Evolutionary conservation across 2,888 invertebrate species (phyloP).

Genomic region (Clitarchus hookeri): DNA sequence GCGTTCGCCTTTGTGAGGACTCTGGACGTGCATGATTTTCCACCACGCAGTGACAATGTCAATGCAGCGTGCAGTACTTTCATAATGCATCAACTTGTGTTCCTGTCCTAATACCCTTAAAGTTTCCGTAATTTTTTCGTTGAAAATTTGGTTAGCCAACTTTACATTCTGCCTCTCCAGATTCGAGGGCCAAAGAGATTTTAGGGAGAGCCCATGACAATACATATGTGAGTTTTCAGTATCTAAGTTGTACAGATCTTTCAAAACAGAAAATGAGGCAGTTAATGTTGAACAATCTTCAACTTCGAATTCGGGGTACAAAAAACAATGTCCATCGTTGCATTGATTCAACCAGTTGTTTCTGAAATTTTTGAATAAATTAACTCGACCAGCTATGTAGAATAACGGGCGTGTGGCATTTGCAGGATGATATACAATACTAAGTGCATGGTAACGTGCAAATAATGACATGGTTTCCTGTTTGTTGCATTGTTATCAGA

Average conservation of each 20-base stretch:
- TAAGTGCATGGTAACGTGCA: neutral
- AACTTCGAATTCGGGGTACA: neutral
- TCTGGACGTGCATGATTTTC: neutral
- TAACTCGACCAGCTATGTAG: neutral
- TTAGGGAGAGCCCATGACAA: neutral
- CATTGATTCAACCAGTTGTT: slow-evolving; percentile 8
- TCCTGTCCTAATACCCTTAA: neutral
- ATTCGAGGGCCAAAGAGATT: neutral
- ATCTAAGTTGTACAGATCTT: neutral
- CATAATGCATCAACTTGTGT: neutral
- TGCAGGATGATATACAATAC: neutral
- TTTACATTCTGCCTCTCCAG: neutral
- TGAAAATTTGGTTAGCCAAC: neutral
- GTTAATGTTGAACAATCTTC: too few relatives aligned
- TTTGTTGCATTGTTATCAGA: neutral
- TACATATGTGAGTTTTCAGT: neutral
- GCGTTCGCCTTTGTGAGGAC: neutral
- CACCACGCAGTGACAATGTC: neutral
- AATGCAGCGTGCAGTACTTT: neutral
- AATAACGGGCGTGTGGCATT: too few relatives aligned
- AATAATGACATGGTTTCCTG: neutral
- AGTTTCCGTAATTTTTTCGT: neutral
- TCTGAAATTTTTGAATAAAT: neutral
- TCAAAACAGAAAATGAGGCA: too few relatives aligned
- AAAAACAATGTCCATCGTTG: neutral